phyloP scores from a whole-genome alignment of 2,888 invertebrate genomes.

The Erpobdella octoculata region DNA sequence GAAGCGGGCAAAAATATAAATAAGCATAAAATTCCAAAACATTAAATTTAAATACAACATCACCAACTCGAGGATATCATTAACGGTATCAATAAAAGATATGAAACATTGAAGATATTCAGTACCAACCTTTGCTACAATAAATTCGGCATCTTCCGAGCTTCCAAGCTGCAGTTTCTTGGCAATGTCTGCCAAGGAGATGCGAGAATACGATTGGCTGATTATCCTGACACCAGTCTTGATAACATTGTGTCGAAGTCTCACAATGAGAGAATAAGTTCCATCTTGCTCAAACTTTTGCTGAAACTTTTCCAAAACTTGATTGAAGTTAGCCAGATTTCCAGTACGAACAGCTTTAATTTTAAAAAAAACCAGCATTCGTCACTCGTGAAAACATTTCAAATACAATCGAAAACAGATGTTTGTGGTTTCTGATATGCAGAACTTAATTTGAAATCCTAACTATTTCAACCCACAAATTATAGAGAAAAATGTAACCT shows the following conservation, averaged over 20 bases:
- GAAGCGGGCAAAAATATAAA: constrained; percentile 4
- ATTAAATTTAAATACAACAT: background rate
- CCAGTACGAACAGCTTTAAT: constrained; percentile 74
- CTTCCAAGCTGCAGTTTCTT: constrained; percentile 85
- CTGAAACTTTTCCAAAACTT: constrained; percentile 81
- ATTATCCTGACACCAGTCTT: constrained; percentile 95
- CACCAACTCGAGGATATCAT: too few species aligned
- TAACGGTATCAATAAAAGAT: too few species aligned
- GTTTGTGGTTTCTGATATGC: too few species aligned
- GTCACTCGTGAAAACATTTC: too few species aligned
- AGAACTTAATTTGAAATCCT: too few species aligned
- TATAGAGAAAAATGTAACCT: background rate
- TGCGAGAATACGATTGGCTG: constrained; percentile 88
- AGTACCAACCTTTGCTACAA: constrained; percentile 75
- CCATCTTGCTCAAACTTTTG: constrained; percentile 85
- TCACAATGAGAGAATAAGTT: constrained; percentile 87
- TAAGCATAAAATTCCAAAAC: background rate
- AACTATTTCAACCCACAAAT: too few species aligned
- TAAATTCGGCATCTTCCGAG: constrained; percentile 95
- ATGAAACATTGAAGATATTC: too few species aligned
- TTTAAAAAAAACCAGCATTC: too few species aligned
- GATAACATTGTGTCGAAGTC: constrained; percentile 94
- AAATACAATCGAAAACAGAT: too few species aligned
- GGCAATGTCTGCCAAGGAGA: constrained; percentile 88
- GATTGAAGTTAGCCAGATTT: constrained; percentile 84